Conservation (phyloP, 2,888 invertebrate species). For the Ochropleura plecta region DNA sequence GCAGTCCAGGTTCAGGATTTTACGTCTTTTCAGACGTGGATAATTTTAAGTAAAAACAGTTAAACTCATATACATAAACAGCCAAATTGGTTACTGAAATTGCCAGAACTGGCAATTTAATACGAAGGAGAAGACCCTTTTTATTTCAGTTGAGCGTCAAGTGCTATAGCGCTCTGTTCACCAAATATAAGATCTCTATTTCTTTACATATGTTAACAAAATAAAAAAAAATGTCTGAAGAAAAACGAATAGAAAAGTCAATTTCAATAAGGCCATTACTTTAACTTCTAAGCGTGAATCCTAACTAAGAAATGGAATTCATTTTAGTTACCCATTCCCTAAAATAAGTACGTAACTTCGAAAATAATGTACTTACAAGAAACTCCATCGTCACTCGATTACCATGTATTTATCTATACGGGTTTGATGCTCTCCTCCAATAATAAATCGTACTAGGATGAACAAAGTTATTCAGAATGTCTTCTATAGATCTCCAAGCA, state of each 20-base stretch:
- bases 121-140: not conserved
- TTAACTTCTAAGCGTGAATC: not conserved
- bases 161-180: too few relatives aligned
- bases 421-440: not conserved
- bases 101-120: not conserved
- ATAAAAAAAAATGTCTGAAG: not conserved
- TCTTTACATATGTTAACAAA: too few relatives aligned
- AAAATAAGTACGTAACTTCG: not conserved
- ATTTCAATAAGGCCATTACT: not conserved
- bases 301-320: not conserved
- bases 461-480: not conserved
- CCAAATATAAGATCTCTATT: too few relatives aligned
- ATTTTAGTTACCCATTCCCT: not conserved
- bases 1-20: too few relatives aligned
- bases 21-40: too few relatives aligned
- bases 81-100: too few relatives aligned
- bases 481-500: not conserved
- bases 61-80: too few relatives aligned
- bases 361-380: not conserved
- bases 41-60: too few relatives aligned
- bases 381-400: not conserved
- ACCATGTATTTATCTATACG: not conserved
- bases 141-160: not conserved
- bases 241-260: not conserved
- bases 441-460: not conserved